phyloP scores from a whole-genome alignment of 2,113 vertebrate species.

The Malaclemys terrapin region DNA sequence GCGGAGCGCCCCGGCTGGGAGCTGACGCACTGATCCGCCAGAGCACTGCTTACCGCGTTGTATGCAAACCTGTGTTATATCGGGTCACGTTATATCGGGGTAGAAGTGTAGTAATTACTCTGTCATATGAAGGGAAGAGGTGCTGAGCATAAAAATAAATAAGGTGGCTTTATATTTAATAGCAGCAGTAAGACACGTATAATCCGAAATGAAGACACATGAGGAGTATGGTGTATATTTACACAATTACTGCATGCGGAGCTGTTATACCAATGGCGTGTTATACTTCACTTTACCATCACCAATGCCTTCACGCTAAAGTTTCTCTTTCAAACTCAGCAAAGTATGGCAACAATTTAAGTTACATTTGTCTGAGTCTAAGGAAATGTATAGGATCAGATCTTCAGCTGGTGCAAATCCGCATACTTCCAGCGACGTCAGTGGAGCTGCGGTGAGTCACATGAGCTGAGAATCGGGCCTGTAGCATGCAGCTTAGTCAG shows the following conservation, averaged over 20 bases:
- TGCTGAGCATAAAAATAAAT: not conserved
- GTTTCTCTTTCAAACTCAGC: not conserved
- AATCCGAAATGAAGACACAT: rapidly evolving
- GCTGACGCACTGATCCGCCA: no score
- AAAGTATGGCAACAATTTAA: not conserved
- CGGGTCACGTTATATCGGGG: no score
- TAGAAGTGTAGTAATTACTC: not conserved
- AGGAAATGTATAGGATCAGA: rapidly evolving
- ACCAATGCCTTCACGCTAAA: no score
- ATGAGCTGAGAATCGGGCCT: rapidly evolving
- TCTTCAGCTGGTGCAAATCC: not conserved
- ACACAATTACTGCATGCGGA: not conserved
- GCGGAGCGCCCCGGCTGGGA: no score
- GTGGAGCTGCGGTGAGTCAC: not conserved
- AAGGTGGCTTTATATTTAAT: rapidly evolving
- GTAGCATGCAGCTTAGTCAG: not conserved
- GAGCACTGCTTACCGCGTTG: no score
- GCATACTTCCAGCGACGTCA: rapidly evolving
- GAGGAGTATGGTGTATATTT: not conserved
- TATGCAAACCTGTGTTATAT: no score
- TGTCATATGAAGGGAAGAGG: not conserved
- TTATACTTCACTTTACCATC: not conserved
- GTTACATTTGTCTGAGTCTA: not conserved
- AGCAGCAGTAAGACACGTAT: not conserved
- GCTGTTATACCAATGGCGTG: not conserved